Base-by-base conservation (phyloP, 2,888 invertebrate species). In the Cryptocheilus praepositus region DNA sequence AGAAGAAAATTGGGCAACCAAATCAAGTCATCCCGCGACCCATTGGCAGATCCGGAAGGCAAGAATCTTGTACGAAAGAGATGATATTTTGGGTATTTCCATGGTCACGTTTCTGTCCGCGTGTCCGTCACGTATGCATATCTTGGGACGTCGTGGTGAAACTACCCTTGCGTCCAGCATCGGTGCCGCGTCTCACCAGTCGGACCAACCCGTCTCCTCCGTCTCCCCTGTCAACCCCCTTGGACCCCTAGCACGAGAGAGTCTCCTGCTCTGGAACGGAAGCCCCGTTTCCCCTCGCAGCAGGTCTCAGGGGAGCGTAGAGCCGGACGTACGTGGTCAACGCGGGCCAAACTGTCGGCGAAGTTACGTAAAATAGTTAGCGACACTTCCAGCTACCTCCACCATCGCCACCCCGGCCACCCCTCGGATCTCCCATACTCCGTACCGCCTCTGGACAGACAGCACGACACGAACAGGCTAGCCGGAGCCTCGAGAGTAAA, bases 341-440 rank as follows among this genome's bases (percentile, higher is more conserved):
- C 88, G 84, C 83, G 83, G 85, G 84, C 85, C 86, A 87, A 88
- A 88, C 88, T 88, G 88, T 88, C 87, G 87, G 82, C 86, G 79
- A 88, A 89, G 88, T 88, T 88, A 87, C 85, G 88, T 88, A 88
- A 88, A 88, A 88, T 88, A 88, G 88, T 89, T 89, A 88, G 88
- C 87, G 87, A 88, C 88, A 88, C 87, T 88, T 87, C 83, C 83
- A 83, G 76, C 81, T 74, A 75, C 22, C 44, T 28, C 55, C 55
- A 5, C 18, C 19, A 8, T 22, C 21, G 46, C 73, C 28, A 18
- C 22, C 45, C 21, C 21, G 52, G 53, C 55, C 60, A 52, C 67
- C 73, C 73, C 61, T 60, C 59, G 68, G 71, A 68, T 67, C 74
- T 60, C 60, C 46, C 65, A 64, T 18, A 25, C 36, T 36, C 36